A percentile compares a stretch with the other conserved stretches of the same genome.
Conservation (phyloP, 2,113 vertebrate species). For the Nothobranchius kuhntae region DNA sequence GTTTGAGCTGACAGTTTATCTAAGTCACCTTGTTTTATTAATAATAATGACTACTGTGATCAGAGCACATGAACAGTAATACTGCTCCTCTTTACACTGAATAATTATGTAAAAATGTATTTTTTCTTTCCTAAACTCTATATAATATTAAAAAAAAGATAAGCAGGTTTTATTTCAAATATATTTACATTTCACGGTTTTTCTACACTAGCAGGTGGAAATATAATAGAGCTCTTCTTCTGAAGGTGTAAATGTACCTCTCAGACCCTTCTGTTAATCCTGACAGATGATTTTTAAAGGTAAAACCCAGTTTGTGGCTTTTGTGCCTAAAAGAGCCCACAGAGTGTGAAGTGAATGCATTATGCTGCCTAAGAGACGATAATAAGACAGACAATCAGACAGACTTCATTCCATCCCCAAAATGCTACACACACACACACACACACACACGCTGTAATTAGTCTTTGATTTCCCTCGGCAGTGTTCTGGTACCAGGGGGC, state of each 20-base stretch:
- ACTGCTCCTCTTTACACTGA: no score
- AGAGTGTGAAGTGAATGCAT: background rate
- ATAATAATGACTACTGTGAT: no score
- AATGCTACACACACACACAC: constrained; percentile 26
- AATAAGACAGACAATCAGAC: constrained; percentile 26
- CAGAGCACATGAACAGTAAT: no score
- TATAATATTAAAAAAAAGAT: background rate
- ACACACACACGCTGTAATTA: constrained; percentile 60
- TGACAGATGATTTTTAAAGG: background rate
- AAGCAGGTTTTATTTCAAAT: no score
- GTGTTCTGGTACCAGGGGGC: constrained; percentile 59
- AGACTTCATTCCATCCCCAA: constrained; percentile 38
- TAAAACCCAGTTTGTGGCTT: background rate
- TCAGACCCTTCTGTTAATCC: background rate
- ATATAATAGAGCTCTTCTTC: background rate
- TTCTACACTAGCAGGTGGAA: background rate
- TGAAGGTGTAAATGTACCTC: background rate
- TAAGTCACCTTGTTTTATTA: no score
- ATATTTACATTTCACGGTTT: no score
- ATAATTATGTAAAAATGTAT: no score
- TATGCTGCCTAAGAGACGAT: constrained; percentile 12
- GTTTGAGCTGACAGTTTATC: no score
- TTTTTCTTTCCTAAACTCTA: background rate
- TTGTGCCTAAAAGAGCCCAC: background rate
- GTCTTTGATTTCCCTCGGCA: constrained; percentile 71